These are phyloP conservation scores for Rhabdornis inornatus DNA, from an alignment of 2,113 vertebrate species.

Conservation along the genomic window DNA sequence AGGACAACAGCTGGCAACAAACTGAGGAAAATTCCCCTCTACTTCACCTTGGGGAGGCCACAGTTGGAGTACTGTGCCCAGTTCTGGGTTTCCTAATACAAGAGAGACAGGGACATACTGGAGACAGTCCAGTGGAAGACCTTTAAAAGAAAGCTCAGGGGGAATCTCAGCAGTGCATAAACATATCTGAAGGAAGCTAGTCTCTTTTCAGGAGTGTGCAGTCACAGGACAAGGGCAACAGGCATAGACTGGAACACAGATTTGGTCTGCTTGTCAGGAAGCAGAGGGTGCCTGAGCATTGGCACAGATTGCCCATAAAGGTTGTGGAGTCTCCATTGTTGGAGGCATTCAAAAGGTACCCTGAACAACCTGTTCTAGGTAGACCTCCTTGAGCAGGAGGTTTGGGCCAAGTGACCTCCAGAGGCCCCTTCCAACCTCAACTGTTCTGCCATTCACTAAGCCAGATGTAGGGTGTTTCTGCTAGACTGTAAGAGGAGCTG, in stretches of 20 bases:
- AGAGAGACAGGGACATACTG: background rate
- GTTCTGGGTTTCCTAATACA: background rate
- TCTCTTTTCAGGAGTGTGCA: background rate
- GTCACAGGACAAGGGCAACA: background rate
- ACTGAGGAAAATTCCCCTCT: background rate
- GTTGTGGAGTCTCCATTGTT: background rate
- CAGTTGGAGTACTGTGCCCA: background rate
- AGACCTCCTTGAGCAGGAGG: background rate
- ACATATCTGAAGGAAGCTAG: background rate
- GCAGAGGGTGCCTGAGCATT: rapidly evolving
- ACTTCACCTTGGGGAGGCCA: background rate
- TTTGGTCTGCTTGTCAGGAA: background rate
- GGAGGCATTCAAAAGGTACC: background rate
- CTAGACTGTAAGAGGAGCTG: background rate
- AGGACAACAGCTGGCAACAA: background rate
- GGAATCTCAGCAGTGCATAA: background rate
- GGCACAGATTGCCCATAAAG: background rate
- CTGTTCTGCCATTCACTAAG: background rate
- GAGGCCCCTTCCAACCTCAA: background rate
- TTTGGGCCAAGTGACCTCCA: background rate
- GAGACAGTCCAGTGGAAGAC: background rate
- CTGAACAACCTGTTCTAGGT: background rate
- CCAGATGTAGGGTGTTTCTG: background rate
- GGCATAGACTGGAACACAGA: background rate
- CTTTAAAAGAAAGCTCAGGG: background rate